Base-by-base conservation (phyloP, 2,888 invertebrate species). In the Prenolepis imparis region DNA sequence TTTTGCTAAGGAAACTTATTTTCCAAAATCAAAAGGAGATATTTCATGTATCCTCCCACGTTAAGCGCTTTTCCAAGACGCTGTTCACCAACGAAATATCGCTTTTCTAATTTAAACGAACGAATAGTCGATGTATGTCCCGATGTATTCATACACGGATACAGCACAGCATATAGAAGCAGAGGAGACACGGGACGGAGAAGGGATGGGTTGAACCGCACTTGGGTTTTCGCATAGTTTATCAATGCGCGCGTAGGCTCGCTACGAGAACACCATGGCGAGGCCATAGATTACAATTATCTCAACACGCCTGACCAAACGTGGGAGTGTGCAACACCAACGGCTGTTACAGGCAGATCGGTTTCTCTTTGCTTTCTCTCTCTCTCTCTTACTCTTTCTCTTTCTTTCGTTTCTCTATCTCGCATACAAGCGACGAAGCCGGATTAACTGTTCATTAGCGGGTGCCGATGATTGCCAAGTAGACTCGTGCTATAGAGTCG, bases 261-360 rank as follows among this genome's bases (percentile, higher is more conserved):
- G 83, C 74, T 87, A 87, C 84, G 87, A 86, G 91, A 91, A 89
- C 88, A 90, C 89, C 87, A 86, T 84, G 85, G 86, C 90, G 86
- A 88, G 91, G 93, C 93, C 92, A 93, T 94, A 93, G 93, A 94
- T 94, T 93, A 93, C 93, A 94, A 94, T 94, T 94, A 94, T 93
- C 93, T 92, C 91, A 90, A 92, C 93, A 93, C 91, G 93, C 92
- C 92, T 86, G 89, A 88, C 88, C 89, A 91, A 91, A 91, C 92
- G 92, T 92, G 92, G 92, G 92, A 92, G 92, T 92, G 90, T 83
- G 84, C 87, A 81, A 77, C 84, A 66, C 80, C 90, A 52, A 4
- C 87, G 77, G 78, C 83, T 86, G 57, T 59, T 70, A 61, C 59
- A 75, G 44, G n/a, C 48, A 32, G 74, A 84, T 84, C 83, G 77